Conservation (phyloP, 2,113 vertebrate genomes). For the Phaetusa simplex region DNA sequence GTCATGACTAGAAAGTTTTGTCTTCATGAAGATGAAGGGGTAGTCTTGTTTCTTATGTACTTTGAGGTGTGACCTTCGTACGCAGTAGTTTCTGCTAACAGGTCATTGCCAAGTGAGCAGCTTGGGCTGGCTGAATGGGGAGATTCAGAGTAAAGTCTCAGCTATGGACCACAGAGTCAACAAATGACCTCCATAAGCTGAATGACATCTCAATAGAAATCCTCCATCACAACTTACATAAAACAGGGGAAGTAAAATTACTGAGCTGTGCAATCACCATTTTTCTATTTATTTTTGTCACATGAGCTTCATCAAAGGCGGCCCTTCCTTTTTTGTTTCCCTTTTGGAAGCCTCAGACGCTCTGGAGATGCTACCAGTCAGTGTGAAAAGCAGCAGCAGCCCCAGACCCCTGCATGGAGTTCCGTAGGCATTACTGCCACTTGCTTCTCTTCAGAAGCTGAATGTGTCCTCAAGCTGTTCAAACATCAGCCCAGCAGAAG, state of each 20-base stretch:
- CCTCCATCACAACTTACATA: not conserved
- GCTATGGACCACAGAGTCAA: not conserved
- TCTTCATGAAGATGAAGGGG: not conserved
- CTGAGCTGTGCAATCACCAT: not conserved
- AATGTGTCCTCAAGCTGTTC: not conserved
- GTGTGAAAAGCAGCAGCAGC: not conserved
- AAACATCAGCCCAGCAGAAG: not conserved
- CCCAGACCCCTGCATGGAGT: not conserved
- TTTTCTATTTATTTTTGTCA: not conserved
- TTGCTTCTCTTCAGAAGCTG: not conserved
- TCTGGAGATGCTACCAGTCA: not conserved
- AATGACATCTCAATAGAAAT: not conserved
- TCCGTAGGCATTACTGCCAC: fast-evolving
- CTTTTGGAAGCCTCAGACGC: not conserved
- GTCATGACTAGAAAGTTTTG: not conserved
- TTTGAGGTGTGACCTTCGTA: fast-evolving
- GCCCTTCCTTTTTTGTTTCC: not conserved
- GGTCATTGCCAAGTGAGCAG: not conserved
- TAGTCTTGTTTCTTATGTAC: not conserved
- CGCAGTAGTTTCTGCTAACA: not conserved
- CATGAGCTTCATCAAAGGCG: not conserved
- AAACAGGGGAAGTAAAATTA: not conserved
- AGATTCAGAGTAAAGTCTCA: not conserved
- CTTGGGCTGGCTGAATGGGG: not conserved
- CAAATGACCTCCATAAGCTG: not conserved